phyloP scores from a whole-genome alignment of 2,113 vertebrate species.

The Holacanthus passer region DNA sequence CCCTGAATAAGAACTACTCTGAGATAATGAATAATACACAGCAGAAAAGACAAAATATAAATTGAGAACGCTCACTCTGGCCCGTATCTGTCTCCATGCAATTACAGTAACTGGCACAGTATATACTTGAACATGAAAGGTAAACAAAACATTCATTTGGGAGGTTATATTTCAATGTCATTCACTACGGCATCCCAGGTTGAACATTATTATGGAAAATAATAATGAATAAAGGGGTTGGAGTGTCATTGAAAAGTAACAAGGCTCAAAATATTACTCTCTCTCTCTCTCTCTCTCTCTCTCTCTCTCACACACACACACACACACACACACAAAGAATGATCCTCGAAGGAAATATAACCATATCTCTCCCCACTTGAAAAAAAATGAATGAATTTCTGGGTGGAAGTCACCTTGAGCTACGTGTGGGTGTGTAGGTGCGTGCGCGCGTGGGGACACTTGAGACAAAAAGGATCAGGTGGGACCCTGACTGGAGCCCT shows the following conservation, averaged over 20 bases:
- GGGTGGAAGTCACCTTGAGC: constrained; percentile 75
- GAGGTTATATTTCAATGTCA: constrained; percentile 73
- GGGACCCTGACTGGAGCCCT: constrained; percentile 36
- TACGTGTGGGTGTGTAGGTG: not conserved
- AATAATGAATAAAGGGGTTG: constrained; percentile 49
- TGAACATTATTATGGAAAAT: constrained; percentile 60
- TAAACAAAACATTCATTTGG: constrained; percentile 71
- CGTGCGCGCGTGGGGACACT: constrained; percentile 8
- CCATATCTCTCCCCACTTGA: constrained; percentile 28
- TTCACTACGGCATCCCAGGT: constrained; percentile 38
- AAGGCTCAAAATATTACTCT: too few relatives aligned
- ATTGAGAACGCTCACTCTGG: constrained; percentile 19
- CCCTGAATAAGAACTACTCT: constrained; percentile 56
- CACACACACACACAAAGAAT: constrained; percentile 29
- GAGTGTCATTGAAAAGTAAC: constrained; percentile 70
- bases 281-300: not conserved
- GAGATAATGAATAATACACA: constrained; percentile 63
- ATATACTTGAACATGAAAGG: constrained; percentile 52
- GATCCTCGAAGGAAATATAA: constrained; percentile 63
- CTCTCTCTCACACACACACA: not conserved
- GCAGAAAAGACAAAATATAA: constrained; percentile 49
- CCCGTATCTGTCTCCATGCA: constrained; percentile 40
- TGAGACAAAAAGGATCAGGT: constrained; percentile 41
- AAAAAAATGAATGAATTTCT: constrained; percentile 49
- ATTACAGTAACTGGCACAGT: constrained; percentile 43